Conservation (phyloP, 92 coral and sea anemone genomes). For the Heteractis magnifica region DNA sequence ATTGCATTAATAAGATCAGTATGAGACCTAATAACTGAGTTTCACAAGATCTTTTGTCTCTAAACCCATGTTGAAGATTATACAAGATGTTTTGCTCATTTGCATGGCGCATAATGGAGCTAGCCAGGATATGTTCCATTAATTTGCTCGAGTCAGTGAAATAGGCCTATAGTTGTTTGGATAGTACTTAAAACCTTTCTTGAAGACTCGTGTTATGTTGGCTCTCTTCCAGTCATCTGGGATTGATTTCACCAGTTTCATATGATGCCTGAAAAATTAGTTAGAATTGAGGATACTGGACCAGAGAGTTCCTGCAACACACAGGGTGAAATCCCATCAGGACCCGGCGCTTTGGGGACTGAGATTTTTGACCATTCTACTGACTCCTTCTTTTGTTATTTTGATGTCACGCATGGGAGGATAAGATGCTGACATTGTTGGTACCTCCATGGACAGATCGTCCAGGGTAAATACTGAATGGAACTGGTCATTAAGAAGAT, state of each 20-base stretch:
- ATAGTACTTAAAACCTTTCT: conserved; percentile 21
- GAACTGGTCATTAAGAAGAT: conserved; percentile 38
- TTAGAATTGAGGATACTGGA: conserved; percentile 25
- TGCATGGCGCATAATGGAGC: conserved; percentile 42
- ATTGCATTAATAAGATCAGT: conserved; percentile 18
- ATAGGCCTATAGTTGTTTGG: conserved; percentile 30
- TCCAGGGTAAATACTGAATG: conserved; percentile 45
- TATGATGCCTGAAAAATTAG: conserved; percentile 22
- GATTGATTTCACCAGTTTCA: conserved; percentile 17
- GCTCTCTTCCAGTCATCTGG: conserved; percentile 29
- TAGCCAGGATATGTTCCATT: conserved; percentile 32
- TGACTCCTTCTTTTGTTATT: conserved; percentile 32
- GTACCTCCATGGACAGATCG: neutral
- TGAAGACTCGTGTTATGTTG: conserved; percentile 23
- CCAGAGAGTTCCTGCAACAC: conserved; percentile 27
- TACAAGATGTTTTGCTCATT: conserved; percentile 25
- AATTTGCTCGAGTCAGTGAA: conserved; percentile 29
- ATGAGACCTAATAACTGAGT: conserved; percentile 30
- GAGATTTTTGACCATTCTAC: neutral
- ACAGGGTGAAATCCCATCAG: conserved; percentile 28
- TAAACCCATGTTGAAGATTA: conserved; percentile 39
- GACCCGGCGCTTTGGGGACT: conserved; percentile 31
- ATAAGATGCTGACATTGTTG: conserved; percentile 16
- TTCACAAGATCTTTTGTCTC: conserved; percentile 35
- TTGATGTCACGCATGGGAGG: conserved; percentile 26